A percentile compares a stretch with the other conserved stretches of the same genome.
Evolutionary conservation across 1,140 invertebrate species (phyloP).

Genomic region (Drosophila suzukii): DNA sequence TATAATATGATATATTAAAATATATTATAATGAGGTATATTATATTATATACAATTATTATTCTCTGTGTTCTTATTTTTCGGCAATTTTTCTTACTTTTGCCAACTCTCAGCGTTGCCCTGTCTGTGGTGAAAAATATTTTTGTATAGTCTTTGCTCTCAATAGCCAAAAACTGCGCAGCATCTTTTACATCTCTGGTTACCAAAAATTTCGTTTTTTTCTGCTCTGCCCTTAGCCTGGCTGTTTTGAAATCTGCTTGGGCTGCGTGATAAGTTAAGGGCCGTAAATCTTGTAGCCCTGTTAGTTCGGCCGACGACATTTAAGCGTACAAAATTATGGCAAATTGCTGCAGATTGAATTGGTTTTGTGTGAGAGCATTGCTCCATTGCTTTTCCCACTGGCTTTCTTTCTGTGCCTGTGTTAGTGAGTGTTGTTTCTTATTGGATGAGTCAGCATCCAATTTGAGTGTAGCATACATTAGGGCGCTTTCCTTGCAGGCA

Average conservation of each 20-base stretch:
- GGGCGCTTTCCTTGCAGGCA: slow-evolving; percentile 20
- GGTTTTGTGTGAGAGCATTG: slow-evolving; percentile 23
- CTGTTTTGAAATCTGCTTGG: slow-evolving; percentile 24
- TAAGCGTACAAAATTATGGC: slow-evolving; percentile 53
- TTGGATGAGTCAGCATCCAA: slow-evolving; percentile 50
- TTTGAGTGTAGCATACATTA: slow-evolving; percentile 41
- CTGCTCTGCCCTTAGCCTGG: slow-evolving; percentile 5
- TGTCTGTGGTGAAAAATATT: slow-evolving; percentile 49
- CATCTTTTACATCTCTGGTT: slow-evolving; percentile 32
- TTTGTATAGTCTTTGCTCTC: slow-evolving; percentile 55
- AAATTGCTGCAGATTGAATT: slow-evolving; percentile 58
- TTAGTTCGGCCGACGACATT: slow-evolving; percentile 48
- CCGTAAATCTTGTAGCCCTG: slow-evolving; percentile 53
- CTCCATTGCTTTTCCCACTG: neutral
- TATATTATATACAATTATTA: neutral
- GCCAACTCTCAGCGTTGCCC: slow-evolving; percentile 6
- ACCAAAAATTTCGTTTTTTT: slow-evolving; percentile 8
- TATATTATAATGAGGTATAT: no score
- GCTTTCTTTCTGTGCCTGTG: neutral
- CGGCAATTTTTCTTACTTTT: no score
- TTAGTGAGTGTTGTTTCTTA: slow-evolving; percentile 13
- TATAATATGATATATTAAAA: no score
- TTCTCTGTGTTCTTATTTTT: neutral
- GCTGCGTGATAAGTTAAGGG: slow-evolving; percentile 35
- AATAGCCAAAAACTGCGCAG: slow-evolving; percentile 55